These are phyloP conservation scores for Erynnis tages DNA, from an alignment of 2,888 invertebrate species.

Conservation along the genomic window DNA sequence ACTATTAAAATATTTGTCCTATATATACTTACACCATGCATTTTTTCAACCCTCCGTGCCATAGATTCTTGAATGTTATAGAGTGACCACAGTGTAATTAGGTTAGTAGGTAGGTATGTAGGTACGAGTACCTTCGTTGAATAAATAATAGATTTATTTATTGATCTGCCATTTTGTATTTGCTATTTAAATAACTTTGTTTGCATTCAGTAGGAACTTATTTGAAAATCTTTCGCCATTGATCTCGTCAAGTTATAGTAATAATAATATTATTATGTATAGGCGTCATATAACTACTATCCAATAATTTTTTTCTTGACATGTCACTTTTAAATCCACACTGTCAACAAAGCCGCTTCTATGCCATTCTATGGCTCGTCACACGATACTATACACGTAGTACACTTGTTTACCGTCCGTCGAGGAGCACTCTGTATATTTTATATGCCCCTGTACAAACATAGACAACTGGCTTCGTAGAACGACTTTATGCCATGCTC, in stretches of 20 bases:
- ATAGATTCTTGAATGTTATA: conserved; percentile 1
- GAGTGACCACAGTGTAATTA: background rate
- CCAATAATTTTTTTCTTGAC: no score
- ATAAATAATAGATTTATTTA: no score
- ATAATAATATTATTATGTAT: no score
- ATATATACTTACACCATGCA: conserved; percentile 52
- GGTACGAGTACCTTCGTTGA: no score
- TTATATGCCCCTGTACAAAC: conserved; percentile 66
- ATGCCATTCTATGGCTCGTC: conserved; percentile 17
- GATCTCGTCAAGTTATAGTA: no score
- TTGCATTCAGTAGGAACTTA: no score
- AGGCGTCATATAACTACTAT: no score
- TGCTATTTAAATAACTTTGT: no score
- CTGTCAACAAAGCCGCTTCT: background rate
- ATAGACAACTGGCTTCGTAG: conserved; percentile 65
- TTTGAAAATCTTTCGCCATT: no score
- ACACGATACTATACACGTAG: conserved; percentile 38
- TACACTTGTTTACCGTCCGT: conserved; percentile 60
- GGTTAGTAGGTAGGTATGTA: no score
- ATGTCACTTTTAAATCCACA: background rate
- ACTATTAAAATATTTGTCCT: conserved; percentile 64
- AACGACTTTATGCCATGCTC: conserved; percentile 56
- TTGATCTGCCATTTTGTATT: no score
- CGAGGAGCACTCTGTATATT: conserved; percentile 61
- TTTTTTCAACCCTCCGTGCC: conserved; percentile 42